Conservation (phyloP, 2,888 invertebrate genomes). For the Drosophila paranaensis region DNA sequence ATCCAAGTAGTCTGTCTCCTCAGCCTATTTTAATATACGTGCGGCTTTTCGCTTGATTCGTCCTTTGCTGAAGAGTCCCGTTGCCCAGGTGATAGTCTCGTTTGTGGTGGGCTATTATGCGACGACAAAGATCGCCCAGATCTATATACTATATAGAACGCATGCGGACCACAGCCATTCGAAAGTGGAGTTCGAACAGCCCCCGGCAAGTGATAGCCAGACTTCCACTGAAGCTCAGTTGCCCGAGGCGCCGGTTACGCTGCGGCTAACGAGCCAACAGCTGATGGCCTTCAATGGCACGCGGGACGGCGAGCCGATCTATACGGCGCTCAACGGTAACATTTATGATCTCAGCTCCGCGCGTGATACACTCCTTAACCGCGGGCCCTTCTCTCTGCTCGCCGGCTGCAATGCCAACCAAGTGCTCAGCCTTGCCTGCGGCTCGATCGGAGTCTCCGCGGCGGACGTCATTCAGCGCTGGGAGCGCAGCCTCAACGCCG, state of each 20-base stretch:
- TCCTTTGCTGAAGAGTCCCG: slow-evolving; percentile 43
- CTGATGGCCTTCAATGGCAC: slow-evolving; percentile 46
- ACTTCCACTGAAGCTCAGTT: background rate
- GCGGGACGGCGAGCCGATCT: slow-evolving; percentile 44
- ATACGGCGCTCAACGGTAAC: slow-evolving; percentile 68
- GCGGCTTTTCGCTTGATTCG: slow-evolving; percentile 31
- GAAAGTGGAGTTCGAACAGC: background rate
- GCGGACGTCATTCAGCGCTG: slow-evolving; percentile 44
- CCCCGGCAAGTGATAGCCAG: background rate
- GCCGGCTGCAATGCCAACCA: slow-evolving; percentile 70
- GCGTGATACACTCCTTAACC: slow-evolving; percentile 29
- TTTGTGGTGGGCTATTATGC: slow-evolving; percentile 65
- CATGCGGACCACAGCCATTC: background rate
- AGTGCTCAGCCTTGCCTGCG: slow-evolving; percentile 50
- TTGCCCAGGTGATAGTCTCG: slow-evolving; percentile 56
- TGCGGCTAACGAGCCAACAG: slow-evolving; percentile 40
- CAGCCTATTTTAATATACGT: slow-evolving; percentile 17
- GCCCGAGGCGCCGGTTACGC: background rate
- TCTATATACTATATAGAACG: slow-evolving; percentile 18
- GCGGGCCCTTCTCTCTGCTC: slow-evolving; percentile 48
- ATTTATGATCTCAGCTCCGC: slow-evolving; percentile 61
- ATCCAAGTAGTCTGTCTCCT: background rate
- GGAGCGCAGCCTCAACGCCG: slow-evolving; percentile 62
- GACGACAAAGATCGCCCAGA: slow-evolving; percentile 48
- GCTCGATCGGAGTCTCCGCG: slow-evolving; percentile 45